phyloP scores from a whole-genome alignment of 2,797 vertebrate genomes.

The Pitangus sulphuratus region DNA sequence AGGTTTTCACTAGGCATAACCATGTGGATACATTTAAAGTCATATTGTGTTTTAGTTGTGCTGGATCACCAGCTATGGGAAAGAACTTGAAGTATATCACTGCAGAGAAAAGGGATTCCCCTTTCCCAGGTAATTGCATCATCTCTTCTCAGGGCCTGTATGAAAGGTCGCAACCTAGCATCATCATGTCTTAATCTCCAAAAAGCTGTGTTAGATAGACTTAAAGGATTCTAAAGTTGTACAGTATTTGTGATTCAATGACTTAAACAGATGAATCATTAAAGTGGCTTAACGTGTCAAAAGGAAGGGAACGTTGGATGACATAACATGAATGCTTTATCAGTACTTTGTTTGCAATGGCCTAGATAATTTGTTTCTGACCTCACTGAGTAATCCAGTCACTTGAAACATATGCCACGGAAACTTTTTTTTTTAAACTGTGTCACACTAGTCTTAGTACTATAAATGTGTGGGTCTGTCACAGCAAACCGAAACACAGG shows the following conservation, averaged over 20 bases:
- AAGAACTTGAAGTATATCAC: background rate
- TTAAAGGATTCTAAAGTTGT: background rate
- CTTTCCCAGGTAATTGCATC: background rate
- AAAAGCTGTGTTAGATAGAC: background rate
- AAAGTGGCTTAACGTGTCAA: background rate
- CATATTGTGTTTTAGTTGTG: background rate
- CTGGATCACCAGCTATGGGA: background rate
- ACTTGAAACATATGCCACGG: background rate
- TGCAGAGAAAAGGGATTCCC: background rate
- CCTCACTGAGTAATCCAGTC: background rate
- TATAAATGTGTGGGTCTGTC: background rate
- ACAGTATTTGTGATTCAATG: background rate
- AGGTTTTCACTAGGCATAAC: background rate
- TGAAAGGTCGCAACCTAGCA: background rate
- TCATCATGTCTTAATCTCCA: background rate
- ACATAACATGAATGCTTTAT: background rate
- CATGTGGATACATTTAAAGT: background rate
- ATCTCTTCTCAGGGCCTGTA: background rate
- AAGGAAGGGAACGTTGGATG: background rate
- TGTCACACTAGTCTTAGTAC: background rate
- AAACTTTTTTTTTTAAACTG: background rate
- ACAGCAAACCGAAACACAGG: background rate
- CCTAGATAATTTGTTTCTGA: background rate
- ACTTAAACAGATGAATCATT: background rate
- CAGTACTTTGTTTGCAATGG: background rate